Evolutionary conservation across 2,797 vertebrate species (phyloP).

Genomic region (Melopsittacus undulatus): DNA sequence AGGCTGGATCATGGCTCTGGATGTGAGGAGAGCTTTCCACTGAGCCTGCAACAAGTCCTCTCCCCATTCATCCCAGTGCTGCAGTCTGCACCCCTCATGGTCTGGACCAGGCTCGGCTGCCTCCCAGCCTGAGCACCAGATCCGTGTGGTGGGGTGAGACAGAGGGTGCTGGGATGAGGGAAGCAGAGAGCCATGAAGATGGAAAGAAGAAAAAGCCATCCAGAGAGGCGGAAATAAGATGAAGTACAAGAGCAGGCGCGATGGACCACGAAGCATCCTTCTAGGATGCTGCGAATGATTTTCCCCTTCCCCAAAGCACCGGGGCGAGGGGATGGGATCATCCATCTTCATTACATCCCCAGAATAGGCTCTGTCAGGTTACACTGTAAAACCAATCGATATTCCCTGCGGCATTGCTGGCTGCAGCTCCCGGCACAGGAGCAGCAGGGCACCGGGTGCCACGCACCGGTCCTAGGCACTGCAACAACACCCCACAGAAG

Average conservation of each 20-base stretch:
- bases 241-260: neutral
- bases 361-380: conserved; percentile 71
- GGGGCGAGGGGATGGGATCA: conserved; percentile 62
- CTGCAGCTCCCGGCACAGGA: neutral
- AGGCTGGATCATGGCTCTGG: neutral
- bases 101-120: neutral
- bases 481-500: neutral
- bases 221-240: neutral
- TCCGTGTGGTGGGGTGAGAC: rapidly evolving
- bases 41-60: neutral
- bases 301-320: conserved; percentile 41
- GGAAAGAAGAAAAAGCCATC: neutral
- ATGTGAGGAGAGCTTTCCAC: neutral
- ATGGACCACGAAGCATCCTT: neutral
- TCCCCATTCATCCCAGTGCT: rapidly evolving
- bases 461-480: neutral
- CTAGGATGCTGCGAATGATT: conserved; percentile 33
- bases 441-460: neutral
- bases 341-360: conserved; percentile 80
- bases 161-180: neutral
- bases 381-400: conserved; percentile 74
- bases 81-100: rapidly evolving
- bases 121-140: neutral
- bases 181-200: neutral
- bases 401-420: conserved; percentile 56